These are phyloP conservation scores for Morelia viridis DNA, from an alignment of 2,797 vertebrate species.

Conservation along the genomic window DNA sequence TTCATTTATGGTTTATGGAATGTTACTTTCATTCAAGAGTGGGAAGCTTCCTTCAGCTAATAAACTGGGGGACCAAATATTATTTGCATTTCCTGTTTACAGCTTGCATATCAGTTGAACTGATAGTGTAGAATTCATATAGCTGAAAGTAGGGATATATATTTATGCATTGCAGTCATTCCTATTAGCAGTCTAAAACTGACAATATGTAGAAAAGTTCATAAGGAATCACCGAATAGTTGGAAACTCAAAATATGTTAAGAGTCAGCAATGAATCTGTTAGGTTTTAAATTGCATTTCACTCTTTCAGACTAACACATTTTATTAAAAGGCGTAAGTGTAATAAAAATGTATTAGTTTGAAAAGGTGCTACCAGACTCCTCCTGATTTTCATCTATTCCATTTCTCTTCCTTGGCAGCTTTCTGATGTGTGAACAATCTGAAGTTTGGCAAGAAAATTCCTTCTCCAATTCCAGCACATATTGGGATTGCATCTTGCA, in stretches of 20 bases:
- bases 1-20: background rate
- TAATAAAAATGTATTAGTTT: background rate
- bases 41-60: background rate
- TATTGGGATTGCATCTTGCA: background rate
- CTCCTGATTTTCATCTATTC: background rate
- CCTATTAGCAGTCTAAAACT: background rate
- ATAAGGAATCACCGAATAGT: background rate
- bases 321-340: background rate
- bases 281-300: background rate
- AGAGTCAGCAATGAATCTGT: background rate
- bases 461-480: background rate
- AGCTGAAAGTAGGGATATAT: background rate
- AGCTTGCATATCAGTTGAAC: background rate
- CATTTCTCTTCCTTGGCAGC: background rate
- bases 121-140: background rate
- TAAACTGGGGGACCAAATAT: background rate
- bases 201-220: background rate
- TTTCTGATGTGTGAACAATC: background rate
- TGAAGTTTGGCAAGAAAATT: background rate
- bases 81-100: background rate
- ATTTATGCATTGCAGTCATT: background rate
- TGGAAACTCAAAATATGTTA: background rate
- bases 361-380: background rate
- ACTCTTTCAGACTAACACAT: background rate
- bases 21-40: background rate